Evolutionary conservation across 2,888 invertebrate genomes (phyloP), one percentile per base, ranked within the genome.

Genomic region (Zele albiditarsus): DNA sequence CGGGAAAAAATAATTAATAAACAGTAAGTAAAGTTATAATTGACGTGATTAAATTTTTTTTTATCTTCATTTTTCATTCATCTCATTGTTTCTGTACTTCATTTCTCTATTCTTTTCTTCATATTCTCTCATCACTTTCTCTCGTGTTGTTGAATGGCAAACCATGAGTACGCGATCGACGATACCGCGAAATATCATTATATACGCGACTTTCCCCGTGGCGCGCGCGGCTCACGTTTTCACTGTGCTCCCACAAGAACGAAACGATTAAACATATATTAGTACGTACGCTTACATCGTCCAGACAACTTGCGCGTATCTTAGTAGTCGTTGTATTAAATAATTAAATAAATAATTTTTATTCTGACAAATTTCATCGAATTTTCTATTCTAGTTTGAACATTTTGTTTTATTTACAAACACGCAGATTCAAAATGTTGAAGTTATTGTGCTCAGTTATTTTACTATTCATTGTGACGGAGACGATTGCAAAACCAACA

Each of bases 401-500:
- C 12, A 58, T 57, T 76, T 65, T 53, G 3, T 33, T 8, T 72
- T 66, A 67, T 6, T 10, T 38, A 71, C 58, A 6, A 23, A 65
- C 23, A 33, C 38, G 60, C 10, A 68, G 38, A 69, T 69, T 69
- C 3, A 71, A 71, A 74, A 46, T 73, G 75, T 25, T 62, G 10
- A 63, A 71, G 31, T 60, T 67, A 46, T 57, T 77, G 76, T 63
- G 57, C 65, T 14, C 77, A 79, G 75, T 73, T 76, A 69, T 77
- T 79, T 71, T 81, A 66, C 67, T 71, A 27, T 71, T 77, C 70
- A 69, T 84, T 3, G 74, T 82, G 49, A 76, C 78, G 38, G 80
- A 81, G 33, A 70, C 77, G 8, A 42, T 82, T 31, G 84, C 80
- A 31, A 87, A 87, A 74, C 85, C 88, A 16, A 88, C 84, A 60